Evolutionary conservation across 1,140 invertebrate genomes (phyloP).

Genomic region (Drosophila pruinosa): DNA sequence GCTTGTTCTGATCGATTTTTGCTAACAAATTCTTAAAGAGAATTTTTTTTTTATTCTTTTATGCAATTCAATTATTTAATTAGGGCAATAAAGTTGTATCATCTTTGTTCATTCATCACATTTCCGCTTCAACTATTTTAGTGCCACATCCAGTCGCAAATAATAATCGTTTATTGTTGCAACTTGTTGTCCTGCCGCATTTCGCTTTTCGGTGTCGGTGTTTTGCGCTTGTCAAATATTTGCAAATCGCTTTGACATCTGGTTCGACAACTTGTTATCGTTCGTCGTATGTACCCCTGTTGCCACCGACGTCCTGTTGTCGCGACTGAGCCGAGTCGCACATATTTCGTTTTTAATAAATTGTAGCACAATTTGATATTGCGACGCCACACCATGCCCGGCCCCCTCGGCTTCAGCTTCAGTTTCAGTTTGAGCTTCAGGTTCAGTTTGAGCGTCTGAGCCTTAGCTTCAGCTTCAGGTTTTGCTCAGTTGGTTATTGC

Average conservation of each 20-base stretch:
- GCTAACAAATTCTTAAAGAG: too few species aligned
- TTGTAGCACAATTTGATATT: slow-evolving; percentile 80
- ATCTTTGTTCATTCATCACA: neutral
- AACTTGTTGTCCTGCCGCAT: slow-evolving; percentile 26
- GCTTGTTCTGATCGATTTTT: too few species aligned
- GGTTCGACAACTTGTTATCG: slow-evolving; percentile 81
- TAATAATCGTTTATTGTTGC: slow-evolving; percentile 24
- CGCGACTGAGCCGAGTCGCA: slow-evolving; percentile 47
- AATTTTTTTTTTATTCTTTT: too few species aligned
- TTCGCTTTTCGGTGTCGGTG: slow-evolving; percentile 46
- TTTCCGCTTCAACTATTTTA: slow-evolving; percentile 1
- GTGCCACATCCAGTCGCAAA: slow-evolving; percentile 11
- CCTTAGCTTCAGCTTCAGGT: slow-evolving; percentile 15
- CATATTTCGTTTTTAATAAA: slow-evolving; percentile 81
- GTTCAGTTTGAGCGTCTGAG: neutral
- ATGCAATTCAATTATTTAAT: neutral
- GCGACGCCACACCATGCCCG: slow-evolving; percentile 47
- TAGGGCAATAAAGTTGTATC: neutral
- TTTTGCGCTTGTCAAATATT: slow-evolving; percentile 81
- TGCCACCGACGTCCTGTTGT: slow-evolving; percentile 23
- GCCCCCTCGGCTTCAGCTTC: slow-evolving; percentile 8
- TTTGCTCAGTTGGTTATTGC: slow-evolving; percentile 42
- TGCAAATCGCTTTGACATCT: slow-evolving; percentile 81
- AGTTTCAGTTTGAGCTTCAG: slow-evolving; percentile 2
- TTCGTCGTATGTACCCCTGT: slow-evolving; percentile 27